Conservation (phyloP, 2,888 invertebrate genomes). For the Aphidius colemani region DNA sequence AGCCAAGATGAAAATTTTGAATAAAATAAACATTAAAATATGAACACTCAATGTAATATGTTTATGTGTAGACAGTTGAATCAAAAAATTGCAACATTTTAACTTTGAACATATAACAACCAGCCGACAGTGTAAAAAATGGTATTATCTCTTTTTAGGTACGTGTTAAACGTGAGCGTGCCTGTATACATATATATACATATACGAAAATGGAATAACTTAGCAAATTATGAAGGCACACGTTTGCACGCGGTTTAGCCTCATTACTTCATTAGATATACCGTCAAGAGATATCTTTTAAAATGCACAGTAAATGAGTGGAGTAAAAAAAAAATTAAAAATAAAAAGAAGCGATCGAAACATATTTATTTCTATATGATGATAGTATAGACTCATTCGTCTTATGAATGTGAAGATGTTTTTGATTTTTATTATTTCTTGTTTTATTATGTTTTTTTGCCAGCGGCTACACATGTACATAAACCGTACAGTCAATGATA, state of each 20-base stretch:
- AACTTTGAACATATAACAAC: slow-evolving; percentile 37
- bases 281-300: slow-evolving; percentile 51
- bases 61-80: slow-evolving; percentile 19
- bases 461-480: slow-evolving; percentile 1
- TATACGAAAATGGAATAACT: slow-evolving; percentile 57
- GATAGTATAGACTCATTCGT: too few species aligned
- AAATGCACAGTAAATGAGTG: slow-evolving; percentile 30
- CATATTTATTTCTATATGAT: too few species aligned
- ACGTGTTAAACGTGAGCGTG: slow-evolving; percentile 43
- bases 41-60: too few species aligned
- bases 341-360: too few species aligned
- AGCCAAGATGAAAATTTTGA: too few species aligned
- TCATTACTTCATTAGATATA: slow-evolving; percentile 58
- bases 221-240: slow-evolving; percentile 57
- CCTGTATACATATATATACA: slow-evolving; percentile 31
- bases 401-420: too few species aligned
- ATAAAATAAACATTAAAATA: too few species aligned
- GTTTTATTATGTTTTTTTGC: background rate
- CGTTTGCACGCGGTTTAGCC: slow-evolving; percentile 57
- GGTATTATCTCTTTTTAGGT: slow-evolving; percentile 41
- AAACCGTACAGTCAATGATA: background rate
- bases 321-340: slow-evolving; percentile 8
- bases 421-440: too few species aligned
- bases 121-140: slow-evolving; percentile 21
- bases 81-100: slow-evolving; percentile 41